Conservation (phyloP, 30 jellyfish, hydroid and myxozoan species). For the Aurelia aurita complex sp. Pacific region DNA sequence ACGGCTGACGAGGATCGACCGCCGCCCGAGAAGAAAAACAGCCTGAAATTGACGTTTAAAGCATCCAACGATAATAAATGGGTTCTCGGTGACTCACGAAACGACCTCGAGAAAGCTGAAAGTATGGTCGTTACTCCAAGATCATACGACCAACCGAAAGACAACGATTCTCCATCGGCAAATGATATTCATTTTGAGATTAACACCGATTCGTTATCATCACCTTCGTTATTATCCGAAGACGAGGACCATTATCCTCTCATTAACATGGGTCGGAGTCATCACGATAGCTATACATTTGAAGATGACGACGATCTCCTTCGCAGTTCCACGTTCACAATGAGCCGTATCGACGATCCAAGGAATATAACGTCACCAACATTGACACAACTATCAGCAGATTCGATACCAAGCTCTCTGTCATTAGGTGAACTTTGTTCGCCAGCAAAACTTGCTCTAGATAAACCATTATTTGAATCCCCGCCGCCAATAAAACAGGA, state of each 20-base stretch:
- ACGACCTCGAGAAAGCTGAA: slow-evolving; percentile 12
- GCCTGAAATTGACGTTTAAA: slow-evolving; percentile 25
- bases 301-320: slow-evolving; percentile 89
- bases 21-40: slow-evolving; percentile 22
- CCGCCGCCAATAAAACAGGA: slow-evolving; percentile 38
- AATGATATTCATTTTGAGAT: slow-evolving; percentile 42
- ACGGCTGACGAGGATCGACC: slow-evolving; percentile 6
- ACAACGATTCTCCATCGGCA: slow-evolving; percentile 14
- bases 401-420: slow-evolving; percentile 18
- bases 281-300: slow-evolving; percentile 62
- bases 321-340: slow-evolving; percentile 45
- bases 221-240: slow-evolving; percentile 79
- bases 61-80: slow-evolving; percentile 27
- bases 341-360: slow-evolving; percentile 32
- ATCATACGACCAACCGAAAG: slow-evolving; percentile 14
- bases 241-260: slow-evolving; percentile 75
- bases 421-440: slow-evolving; percentile 50
- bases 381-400: slow-evolving; percentile 72
- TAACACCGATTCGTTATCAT: slow-evolving; percentile 69
- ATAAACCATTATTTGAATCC: slow-evolving; percentile 40
- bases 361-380: slow-evolving; percentile 87
- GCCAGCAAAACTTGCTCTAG: slow-evolving; percentile 60
- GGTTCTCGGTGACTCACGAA: slow-evolving; percentile 14
- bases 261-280: slow-evolving; percentile 64
- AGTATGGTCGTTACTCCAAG: slow-evolving; percentile 22